Conservation (phyloP, 2,888 invertebrate genomes). For the Thecocarcelia acutangulata region DNA sequence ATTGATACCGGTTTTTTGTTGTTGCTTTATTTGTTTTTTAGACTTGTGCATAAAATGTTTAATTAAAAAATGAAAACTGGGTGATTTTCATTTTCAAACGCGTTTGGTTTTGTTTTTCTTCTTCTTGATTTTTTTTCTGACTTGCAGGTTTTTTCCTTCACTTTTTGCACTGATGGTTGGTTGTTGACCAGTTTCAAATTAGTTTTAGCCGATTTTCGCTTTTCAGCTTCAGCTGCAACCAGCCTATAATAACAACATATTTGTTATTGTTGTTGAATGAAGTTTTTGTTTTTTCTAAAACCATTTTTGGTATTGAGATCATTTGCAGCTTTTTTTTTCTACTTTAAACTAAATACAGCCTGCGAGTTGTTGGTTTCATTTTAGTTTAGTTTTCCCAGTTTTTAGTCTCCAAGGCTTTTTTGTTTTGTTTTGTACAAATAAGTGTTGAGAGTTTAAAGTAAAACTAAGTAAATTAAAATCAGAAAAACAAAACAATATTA, state of each 20-base stretch:
- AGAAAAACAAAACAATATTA: constrained; percentile 26
- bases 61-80: constrained; percentile 73
- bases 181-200: constrained; percentile 54
- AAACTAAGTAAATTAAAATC: constrained; percentile 8
- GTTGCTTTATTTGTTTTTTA: constrained; percentile 25
- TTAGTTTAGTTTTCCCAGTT: constrained; percentile 13
- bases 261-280: constrained; percentile 8
- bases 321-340: constrained; percentile 44
- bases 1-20: constrained; percentile 72
- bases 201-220: constrained; percentile 40
- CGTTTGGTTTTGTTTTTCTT: constrained; percentile 43
- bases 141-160: neutral
- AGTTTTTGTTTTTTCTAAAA: neutral
- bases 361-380: constrained; percentile 18
- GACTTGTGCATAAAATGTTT: constrained; percentile 62
- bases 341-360: constrained; percentile 22
- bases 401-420: constrained; percentile 50
- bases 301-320: constrained; percentile 67
- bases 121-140: neutral
- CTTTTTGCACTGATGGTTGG: constrained; percentile 36
- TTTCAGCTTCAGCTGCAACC: constrained; percentile 19
- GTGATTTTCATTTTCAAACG: constrained; percentile 71
- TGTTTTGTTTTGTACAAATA: neutral
- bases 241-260: constrained; percentile 25
- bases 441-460: constrained; percentile 43